These are phyloP conservation scores for Apistogramma diplotaenia DNA, from an alignment of 2,113 vertebrate species.

Conservation along the genomic window DNA sequence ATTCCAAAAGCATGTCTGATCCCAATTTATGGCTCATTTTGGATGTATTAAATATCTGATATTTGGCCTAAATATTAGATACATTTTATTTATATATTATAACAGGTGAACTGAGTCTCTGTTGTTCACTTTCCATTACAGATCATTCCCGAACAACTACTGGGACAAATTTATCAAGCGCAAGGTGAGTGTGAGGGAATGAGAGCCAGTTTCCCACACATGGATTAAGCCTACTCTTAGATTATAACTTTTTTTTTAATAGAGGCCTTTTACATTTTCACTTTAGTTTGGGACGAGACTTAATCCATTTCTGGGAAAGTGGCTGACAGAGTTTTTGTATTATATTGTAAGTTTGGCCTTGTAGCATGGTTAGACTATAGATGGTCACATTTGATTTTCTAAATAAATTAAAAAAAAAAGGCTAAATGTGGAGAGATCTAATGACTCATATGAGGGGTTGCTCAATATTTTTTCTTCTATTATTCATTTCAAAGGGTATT, in stretches of 20 bases:
- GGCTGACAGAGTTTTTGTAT: not conserved
- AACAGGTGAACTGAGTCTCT: not conserved
- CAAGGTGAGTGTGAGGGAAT: constrained; percentile 80
- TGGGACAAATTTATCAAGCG: constrained; percentile 99
- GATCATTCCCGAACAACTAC: constrained; percentile 96
- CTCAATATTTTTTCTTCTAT: not conserved
- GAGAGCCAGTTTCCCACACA: not conserved
- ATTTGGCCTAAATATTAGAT: not conserved
- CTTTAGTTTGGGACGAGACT: not conserved
- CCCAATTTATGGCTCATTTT: not conserved
- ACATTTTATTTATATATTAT: not conserved
- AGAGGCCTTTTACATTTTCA: not conserved
- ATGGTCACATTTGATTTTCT: not conserved
- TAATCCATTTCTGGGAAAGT: not conserved
- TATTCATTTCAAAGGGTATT: not conserved
- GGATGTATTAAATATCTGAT: not conserved
- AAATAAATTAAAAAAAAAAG: not conserved
- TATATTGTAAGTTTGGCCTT: not conserved
- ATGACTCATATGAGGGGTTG: not conserved
- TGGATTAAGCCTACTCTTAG: not conserved
- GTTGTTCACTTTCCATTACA: constrained; percentile 57
- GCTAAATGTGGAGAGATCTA: not conserved
- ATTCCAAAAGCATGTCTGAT: not conserved
- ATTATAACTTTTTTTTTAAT: not conserved
- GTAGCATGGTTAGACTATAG: not conserved